Evolutionary conservation across 2,888 invertebrate species (phyloP).

Genomic region (Noctuana brunneofusca): DNA sequence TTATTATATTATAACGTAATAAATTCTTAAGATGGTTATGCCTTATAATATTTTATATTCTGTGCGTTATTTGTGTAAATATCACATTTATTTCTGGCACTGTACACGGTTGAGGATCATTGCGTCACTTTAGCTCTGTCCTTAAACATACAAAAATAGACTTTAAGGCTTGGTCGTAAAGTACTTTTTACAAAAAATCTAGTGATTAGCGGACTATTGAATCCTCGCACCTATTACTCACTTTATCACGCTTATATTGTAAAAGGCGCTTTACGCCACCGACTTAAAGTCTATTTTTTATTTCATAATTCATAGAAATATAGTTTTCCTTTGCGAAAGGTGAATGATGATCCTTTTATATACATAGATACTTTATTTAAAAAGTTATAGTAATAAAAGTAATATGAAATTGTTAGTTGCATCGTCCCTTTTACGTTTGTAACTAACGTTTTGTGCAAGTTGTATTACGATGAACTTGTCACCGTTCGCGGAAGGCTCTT

Average conservation of each 20-base stretch:
- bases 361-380: conserved; percentile 9
- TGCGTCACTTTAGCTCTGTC: not conserved
- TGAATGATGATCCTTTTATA: conserved; percentile 17
- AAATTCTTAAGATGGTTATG: conserved; percentile 66
- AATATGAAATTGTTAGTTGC: not conserved
- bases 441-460: not conserved
- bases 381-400: conserved; percentile 11
- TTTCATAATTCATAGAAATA: not conserved
- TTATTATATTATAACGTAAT: conserved; percentile 58
- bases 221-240: not conserved
- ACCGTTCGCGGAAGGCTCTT: not conserved
- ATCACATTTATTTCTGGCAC: conserved; percentile 48
- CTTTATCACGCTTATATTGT: not conserved
- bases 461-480: conserved; percentile 1
- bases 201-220: not conserved
- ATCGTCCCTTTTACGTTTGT: conserved; percentile 4
- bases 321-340: not conserved
- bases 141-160: not conserved
- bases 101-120: conserved; percentile 3
- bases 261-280: not conserved
- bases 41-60: conserved; percentile 67
- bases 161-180: not conserved
- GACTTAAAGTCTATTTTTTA: conserved; percentile 11
- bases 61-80: conserved; percentile 73
- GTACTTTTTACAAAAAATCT: not conserved